Evolutionary conservation across 2,888 invertebrate genomes (phyloP), one percentile per base, ranked within the genome.

Genomic region (Tetanocera ferruginea): DNA sequence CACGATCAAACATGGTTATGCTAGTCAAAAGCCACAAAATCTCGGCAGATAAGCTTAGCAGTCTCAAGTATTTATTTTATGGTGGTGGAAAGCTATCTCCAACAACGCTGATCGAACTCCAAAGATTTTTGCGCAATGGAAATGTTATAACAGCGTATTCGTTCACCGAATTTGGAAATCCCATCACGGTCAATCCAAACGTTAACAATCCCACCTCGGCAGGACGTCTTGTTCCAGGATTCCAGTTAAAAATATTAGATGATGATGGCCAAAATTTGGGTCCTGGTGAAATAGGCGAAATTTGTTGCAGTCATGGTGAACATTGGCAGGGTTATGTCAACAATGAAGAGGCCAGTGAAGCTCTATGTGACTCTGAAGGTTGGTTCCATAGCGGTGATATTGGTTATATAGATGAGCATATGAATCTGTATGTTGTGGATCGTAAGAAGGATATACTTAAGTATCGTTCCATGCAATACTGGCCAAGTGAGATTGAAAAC

Each of bases 361-460:
- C 76, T 23, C 78, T 83, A 3, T 80, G 82, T 14, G 87, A 87
- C 69, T 71, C 49, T 1, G 77, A 87, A 0, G 86, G 86, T 25
- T 89, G 87, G 87, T 79, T 86, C 3, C 85, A 84, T 11, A 84
- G 86, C 0, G 89, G 89, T 0, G 89, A 89, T 78, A 64, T 88
- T 74, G 89, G 89, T 3, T 85, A 85, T 76, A 86, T 89, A 77
- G 86, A 88, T 79, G 83, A 85, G 6, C 81, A 87, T 2, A 85
- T 86, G 14, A 81, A 76, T 77, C 72, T 88, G 5, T 84, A 81
- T 78, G 77, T 88, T n/a, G 82, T 83, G 8, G 88, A 84, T 78
- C 84, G 88, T 11, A 85, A 83, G 43, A 88, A 88, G 77, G 88
- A 89, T 55, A 82, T 84, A 5, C 80, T 87, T 0, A 87, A 86